Base-by-base conservation (phyloP, 1,140 invertebrate genomes). In the Camponotus pennsylvanicus region DNA sequence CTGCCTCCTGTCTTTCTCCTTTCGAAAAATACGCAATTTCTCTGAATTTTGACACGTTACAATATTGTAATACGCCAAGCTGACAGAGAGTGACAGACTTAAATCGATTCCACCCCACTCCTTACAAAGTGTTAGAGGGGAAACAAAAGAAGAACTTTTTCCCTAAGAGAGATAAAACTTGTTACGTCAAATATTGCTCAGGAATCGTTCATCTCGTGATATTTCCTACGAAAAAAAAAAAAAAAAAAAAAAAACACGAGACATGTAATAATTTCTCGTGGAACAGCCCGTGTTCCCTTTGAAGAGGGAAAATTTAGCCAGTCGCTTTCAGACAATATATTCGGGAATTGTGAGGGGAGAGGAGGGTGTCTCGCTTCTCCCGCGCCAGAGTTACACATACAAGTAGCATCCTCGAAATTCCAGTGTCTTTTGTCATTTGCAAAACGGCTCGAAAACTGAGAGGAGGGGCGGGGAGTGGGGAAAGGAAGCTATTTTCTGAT, bases 301-400 rank as follows among this genome's bases (percentile, higher is more conserved):
- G 37, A 15, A 80, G 57, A 57, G 57, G 15, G 64, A 64, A 80
- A 57, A 57, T 80, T 70, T 80, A 70, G 9, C 64, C 64, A 70
- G 64, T 45, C 37, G 45, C 34, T 42, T 40, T 69, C 77, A 13
- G 64, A 80, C 67, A 66, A 80, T 80, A 57, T 70, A 80, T 70
- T 80, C 49, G 45, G 37, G 5, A 27, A 69, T 80, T 40, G 64
- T 34, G 27, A 55, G 49, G 34, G 5, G 9, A 37, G 64, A 21
- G 32, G 34, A 9, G 21, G n/a, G 5, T 42, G 64, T 37, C 21
- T 49, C 21, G 63, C 61, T 66, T 42, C 49, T 67, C 42, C 2
- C 9, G 45, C 21, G 59, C 40, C 11, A 52, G 11, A 37, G 21
- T 37, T 5, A 13, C 40, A 32, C 15, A 37, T 27, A 57, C 13